Evolutionary conservation across 2,888 invertebrate species (phyloP), one percentile per base, ranked within the genome.

Genomic region (Tyria jacobaeae): DNA sequence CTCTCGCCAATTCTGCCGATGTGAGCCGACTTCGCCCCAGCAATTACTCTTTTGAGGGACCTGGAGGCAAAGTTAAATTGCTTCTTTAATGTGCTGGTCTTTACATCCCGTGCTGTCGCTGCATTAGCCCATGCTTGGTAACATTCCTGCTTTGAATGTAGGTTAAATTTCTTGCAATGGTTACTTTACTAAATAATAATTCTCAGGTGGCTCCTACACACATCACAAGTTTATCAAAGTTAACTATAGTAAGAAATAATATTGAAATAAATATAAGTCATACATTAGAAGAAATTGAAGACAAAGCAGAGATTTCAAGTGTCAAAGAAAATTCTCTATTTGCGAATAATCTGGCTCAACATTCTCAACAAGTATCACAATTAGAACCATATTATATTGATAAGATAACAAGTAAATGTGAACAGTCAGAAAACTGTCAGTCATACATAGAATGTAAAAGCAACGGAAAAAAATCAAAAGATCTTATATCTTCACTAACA

Each of bases 231-330:
- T 17, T 62, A 48, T 60, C 66, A 7, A 59, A 41, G 9, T 21
- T 62, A 5, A 27, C 49, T 24, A 55, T 59, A n/a, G 44, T 51
- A 0, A 44, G 37, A 31, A 59, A 58, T 54, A 51, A 44, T 35
- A 49, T 41, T 31, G 24, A 39, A 21, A 55, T 54, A 6, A 55
- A 15, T 44, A 55, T 44, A 15, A 41, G 10, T 47, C 31, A 24
- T 37, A 52, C 15, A 25, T 15, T 24, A 12, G 35, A 57, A 14
- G 47, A 52, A 56, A 51, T 35, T 39, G 3, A 27, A 21, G 7
- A 34, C 25, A 25, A 17, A 15, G 10, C 10, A 17, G 14, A 25
- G 15, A 57, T 15, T 14, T 14, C 39, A 1, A 25, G 10, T 3
- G 25, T 39, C 2, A 24, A 44, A 9, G 9, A 27, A 50, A 7